phyloP scores from a whole-genome alignment of 2,113 vertebrate genomes.

The Tringa solitaria region DNA sequence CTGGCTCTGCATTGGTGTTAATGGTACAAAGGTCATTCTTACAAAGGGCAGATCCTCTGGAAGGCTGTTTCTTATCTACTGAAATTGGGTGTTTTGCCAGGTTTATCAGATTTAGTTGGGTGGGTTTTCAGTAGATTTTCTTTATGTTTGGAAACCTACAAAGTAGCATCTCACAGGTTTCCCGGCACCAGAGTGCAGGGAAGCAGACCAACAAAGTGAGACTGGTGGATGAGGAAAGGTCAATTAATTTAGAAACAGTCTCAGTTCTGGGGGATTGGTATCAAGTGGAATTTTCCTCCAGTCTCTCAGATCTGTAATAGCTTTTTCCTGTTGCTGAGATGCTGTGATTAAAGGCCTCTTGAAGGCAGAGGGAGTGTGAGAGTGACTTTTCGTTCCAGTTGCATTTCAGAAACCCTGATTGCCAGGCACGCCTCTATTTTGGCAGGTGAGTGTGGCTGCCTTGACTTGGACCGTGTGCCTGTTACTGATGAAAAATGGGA shows the following conservation, averaged over 20 bases:
- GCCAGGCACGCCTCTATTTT: background rate
- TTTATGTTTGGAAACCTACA: background rate
- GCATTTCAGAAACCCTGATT: background rate
- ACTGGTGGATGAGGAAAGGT: background rate
- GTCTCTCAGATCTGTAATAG: background rate
- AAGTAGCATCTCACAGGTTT: background rate
- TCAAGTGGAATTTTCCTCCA: conserved; percentile 20
- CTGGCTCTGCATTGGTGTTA: background rate
- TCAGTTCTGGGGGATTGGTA: background rate
- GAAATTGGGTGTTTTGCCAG: background rate
- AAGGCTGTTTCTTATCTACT: background rate
- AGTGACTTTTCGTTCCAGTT: background rate
- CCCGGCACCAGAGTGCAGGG: background rate
- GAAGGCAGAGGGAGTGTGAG: background rate
- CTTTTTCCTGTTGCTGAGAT: conserved; percentile 5
- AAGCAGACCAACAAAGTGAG: background rate
- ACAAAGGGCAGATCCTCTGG: background rate
- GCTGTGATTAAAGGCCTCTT: background rate
- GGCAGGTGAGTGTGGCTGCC: background rate
- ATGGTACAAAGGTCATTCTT: background rate
- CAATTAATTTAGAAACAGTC: conserved; percentile 12
- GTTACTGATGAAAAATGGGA: background rate
- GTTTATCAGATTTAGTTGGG: background rate
- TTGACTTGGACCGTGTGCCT: background rate
- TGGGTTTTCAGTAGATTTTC: background rate